phyloP scores from a whole-genome alignment of 2,113 vertebrate species.

The Microcebus ravelobensis region DNA sequence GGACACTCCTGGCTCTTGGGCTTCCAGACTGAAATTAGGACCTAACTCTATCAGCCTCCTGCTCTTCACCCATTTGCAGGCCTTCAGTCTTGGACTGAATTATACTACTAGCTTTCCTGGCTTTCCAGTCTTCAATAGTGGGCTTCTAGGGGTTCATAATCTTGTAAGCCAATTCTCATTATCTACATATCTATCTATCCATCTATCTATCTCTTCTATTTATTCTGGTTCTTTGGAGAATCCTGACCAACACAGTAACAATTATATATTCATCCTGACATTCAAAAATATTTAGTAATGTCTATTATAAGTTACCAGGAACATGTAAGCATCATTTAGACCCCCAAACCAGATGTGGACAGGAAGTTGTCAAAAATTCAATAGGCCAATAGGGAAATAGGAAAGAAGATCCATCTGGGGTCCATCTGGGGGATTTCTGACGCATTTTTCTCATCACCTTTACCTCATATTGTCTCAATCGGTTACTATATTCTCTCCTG shows the following conservation, averaged over 20 bases:
- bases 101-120: neutral
- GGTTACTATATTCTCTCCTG: neutral
- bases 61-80: neutral
- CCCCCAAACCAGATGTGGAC: neutral
- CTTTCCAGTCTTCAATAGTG: neutral
- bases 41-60: neutral
- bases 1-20: neutral
- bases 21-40: neutral
- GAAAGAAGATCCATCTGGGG: neutral
- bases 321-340: neutral
- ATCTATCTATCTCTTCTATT: neutral
- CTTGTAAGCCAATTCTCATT: neutral
- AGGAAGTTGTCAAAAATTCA: neutral
- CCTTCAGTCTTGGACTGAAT: neutral
- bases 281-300: neutral
- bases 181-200: neutral
- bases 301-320: neutral
- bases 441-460: neutral
- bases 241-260: neutral
- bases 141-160: neutral
- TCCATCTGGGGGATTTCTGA: neutral
- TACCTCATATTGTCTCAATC: neutral
- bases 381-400: neutral
- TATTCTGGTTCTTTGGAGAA: neutral
- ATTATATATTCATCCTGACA: neutral